These are phyloP conservation scores for Oxytorus armatus DNA, from an alignment of 2,888 invertebrate genomes.

Conservation along the genomic window DNA sequence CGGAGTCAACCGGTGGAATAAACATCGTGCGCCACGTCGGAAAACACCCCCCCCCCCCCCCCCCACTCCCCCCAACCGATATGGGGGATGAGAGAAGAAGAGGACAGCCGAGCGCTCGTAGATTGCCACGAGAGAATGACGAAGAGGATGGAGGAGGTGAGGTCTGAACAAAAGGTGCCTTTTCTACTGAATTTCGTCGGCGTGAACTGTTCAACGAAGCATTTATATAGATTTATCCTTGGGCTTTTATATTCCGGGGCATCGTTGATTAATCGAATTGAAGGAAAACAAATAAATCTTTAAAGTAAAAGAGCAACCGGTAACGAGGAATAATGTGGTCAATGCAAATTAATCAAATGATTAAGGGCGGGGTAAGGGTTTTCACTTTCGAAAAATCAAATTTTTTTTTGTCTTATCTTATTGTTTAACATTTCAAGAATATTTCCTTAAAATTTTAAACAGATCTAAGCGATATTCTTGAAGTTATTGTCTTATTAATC, in stretches of 20 bases:
- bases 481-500: no score
- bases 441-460: no score
- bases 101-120: conserved; percentile 38
- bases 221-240: conserved; percentile 22
- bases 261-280: conserved; percentile 33
- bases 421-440: no score
- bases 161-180: conserved; percentile 66
- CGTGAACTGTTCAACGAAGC: conserved; percentile 10
- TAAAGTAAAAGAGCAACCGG: background rate
- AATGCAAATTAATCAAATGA: background rate
- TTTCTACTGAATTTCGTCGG: conserved; percentile 56
- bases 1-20: conserved; percentile 67
- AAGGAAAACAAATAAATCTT: background rate
- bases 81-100: conserved; percentile 4
- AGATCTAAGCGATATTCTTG: no score
- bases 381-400: no score
- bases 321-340: background rate
- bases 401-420: no score
- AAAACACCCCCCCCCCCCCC: no score
- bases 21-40: conserved; percentile 66
- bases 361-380: no score
- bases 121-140: conserved; percentile 47
- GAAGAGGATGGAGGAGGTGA: conserved; percentile 62
- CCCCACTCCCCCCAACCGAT: no score
- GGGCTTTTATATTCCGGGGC: conserved; percentile 10